Percentiles rank a stretch among this genome's conserved stretches.
Evolutionary conservation across 2,113 vertebrate species (phyloP).

Genomic region (Microtus pennsylvanicus): DNA sequence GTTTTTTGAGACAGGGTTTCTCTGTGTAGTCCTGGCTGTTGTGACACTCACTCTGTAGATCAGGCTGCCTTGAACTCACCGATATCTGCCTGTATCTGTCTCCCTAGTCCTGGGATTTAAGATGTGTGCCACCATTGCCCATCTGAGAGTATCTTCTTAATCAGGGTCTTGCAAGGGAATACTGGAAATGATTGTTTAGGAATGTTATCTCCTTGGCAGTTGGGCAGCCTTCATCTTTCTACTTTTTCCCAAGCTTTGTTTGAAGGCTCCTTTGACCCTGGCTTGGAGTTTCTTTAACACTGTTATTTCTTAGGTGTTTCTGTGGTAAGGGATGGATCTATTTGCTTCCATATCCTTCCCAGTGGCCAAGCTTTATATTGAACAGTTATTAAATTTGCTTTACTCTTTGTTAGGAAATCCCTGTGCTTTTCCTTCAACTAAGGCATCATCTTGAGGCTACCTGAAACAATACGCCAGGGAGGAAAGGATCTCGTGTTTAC

Average conservation of each 20-base stretch:
- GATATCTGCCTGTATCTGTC: background rate
- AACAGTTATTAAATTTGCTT: constrained; percentile 11
- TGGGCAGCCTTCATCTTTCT: background rate
- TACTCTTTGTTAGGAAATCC: constrained; percentile 16
- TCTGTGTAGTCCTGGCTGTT: background rate
- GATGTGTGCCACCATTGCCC: background rate
- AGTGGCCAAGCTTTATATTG: background rate
- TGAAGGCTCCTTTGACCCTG: background rate
- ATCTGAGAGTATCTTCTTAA: background rate
- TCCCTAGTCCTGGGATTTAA: background rate
- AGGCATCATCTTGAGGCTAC: background rate
- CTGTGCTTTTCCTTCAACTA: constrained; percentile 24
- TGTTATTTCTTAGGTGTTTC: constrained; percentile 14
- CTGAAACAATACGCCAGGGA: background rate
- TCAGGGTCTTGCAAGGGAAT: background rate
- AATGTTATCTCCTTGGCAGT: background rate
- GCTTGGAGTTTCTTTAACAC: background rate
- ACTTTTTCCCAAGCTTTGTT: background rate
- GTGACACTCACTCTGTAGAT: background rate
- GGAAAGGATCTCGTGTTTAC: constrained; percentile 6
- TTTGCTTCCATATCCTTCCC: constrained; percentile 30
- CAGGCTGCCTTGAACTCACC: background rate
- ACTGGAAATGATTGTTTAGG: background rate
- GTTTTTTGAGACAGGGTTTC: background rate
- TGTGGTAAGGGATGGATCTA: background rate